Percentiles rank a stretch among this genome's conserved stretches.
These are phyloP conservation scores for Spisula solida DNA, from an alignment of 2,888 invertebrate species.

Conservation along the genomic window DNA sequence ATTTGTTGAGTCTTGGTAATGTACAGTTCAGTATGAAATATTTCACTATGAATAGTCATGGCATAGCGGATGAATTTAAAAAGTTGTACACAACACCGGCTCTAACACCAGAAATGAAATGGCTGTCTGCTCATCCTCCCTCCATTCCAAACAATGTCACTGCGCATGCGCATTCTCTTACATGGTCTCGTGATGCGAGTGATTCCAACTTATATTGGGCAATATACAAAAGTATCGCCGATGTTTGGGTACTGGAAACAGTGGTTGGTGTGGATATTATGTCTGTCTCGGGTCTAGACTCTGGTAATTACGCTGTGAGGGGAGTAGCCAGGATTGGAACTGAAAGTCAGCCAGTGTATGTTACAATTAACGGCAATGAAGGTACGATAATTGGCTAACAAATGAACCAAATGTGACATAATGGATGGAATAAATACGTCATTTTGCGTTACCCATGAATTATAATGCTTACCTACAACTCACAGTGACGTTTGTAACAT, in stretches of 20 bases:
- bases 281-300: slow-evolving; percentile 24
- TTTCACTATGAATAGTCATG: slow-evolving; percentile 75
- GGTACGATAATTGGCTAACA: neutral
- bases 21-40: slow-evolving; percentile 81
- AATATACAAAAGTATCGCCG: slow-evolving; percentile 70
- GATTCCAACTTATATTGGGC: slow-evolving; percentile 54
- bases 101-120: slow-evolving; percentile 79
- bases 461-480: too few relatives aligned
- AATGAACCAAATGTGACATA: too few relatives aligned
- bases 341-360: slow-evolving; percentile 26
- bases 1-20: slow-evolving; percentile 77
- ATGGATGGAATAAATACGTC: too few relatives aligned
- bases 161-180: slow-evolving; percentile 46
- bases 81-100: slow-evolving; percentile 74
- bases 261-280: slow-evolving; percentile 51
- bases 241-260: slow-evolving; percentile 67
- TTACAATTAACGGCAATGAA: neutral
- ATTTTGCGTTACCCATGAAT: too few relatives aligned
- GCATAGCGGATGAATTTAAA: slow-evolving; percentile 74
- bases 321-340: slow-evolving; percentile 60
- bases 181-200: slow-evolving; percentile 70
- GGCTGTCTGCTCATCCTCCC: slow-evolving; percentile 70
- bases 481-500: too few relatives aligned
- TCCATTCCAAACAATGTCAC: slow-evolving; percentile 68
- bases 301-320: slow-evolving; percentile 66